Evolutionary conservation across 1,140 invertebrate species (phyloP).

Genomic region (Cataglyphis hispanica): DNA sequence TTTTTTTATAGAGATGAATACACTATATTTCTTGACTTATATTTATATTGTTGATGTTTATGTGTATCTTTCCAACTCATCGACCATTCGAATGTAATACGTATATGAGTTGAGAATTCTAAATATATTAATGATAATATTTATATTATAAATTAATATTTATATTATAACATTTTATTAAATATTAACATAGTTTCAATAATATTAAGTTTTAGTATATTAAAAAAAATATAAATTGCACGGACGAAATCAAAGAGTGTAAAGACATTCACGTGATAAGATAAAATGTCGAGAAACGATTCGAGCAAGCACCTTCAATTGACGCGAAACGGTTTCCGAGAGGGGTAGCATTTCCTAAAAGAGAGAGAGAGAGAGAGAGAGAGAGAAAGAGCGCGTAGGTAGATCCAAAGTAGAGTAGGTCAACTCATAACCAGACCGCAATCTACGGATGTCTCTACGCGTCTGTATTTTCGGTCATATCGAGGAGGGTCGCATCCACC

Average conservation of each 20-base stretch:
- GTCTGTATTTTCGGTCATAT: constrained; percentile 44
- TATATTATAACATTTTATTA: constrained; percentile 12
- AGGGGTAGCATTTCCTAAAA: constrained; percentile 50
- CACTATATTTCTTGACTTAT: background rate
- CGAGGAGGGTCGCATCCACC: constrained; percentile 24
- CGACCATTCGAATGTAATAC: background rate
- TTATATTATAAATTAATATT: too few species aligned
- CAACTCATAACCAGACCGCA: constrained; percentile 70
- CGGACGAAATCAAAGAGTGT: background rate
- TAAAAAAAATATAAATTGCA: background rate
- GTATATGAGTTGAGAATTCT: background rate
- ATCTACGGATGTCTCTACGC: constrained; percentile 55
- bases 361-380: background rate
- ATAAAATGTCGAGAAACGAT: constrained; percentile 32
- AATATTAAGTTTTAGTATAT: too few species aligned
- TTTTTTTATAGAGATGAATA: background rate
- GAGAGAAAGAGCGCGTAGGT: constrained; percentile 32
- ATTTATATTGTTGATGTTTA: background rate
- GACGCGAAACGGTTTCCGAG: constrained; percentile 44
- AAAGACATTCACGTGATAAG: constrained; percentile 11
- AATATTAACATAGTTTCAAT: background rate
- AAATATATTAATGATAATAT: background rate
- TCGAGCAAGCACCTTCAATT: constrained; percentile 34
- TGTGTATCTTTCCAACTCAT: background rate
- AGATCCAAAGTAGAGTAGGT: constrained; percentile 71